Evolutionary conservation across 1,140 invertebrate genomes (phyloP).

Genomic region (Notospermus geniculatus): DNA sequence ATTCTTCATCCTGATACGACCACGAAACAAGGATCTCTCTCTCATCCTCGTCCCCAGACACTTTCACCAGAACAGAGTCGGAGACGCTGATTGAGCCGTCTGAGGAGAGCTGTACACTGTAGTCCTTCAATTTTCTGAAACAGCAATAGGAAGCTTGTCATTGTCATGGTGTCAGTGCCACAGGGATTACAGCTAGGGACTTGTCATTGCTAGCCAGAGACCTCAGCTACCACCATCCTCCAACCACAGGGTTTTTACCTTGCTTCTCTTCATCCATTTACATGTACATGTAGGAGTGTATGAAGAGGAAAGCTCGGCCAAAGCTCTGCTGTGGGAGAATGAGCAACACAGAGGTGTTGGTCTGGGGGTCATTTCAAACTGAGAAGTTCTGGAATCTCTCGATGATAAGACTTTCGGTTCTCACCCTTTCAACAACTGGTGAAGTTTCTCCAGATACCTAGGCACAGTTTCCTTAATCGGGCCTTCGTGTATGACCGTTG

Average conservation of each 20-base stretch:
- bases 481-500: conserved; percentile 81
- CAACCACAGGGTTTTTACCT: too few species aligned
- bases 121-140: conserved; percentile 65
- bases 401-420: background rate
- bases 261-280: too few species aligned
- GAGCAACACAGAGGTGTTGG: too few species aligned
- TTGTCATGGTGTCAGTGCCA: background rate
- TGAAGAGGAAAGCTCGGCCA: too few species aligned
- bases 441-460: conserved; percentile 67
- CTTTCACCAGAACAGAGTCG: conserved; percentile 83
- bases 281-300: too few species aligned
- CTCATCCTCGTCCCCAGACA: conserved; percentile 73
- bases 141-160: conserved; percentile 16
- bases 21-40: conserved; percentile 93
- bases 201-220: too few species aligned
- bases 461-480: conserved; percentile 69
- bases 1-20: conserved; percentile 93
- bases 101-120: conserved; percentile 69
- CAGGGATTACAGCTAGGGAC: too few species aligned
- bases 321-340: too few species aligned
- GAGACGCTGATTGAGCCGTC: conserved; percentile 79
- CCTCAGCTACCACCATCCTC: too few species aligned
- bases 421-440: conserved; percentile 60
- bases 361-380: too few species aligned
- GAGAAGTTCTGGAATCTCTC: too few species aligned